phyloP scores from a whole-genome alignment of 2,113 vertebrate genomes.

The Centrocercus urophasianus region DNA sequence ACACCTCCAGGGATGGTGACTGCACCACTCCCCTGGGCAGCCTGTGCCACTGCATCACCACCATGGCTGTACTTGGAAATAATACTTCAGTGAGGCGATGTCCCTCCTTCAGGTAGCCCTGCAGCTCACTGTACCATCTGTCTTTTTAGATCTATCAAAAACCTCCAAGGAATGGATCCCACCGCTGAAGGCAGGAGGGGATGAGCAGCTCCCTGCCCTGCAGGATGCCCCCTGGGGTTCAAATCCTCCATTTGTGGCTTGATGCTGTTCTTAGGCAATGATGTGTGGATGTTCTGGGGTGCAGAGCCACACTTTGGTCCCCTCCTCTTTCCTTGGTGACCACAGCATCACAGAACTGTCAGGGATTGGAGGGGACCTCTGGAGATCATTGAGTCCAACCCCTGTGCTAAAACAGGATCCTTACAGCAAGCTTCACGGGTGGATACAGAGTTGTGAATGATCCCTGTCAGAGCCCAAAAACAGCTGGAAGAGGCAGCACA shows the following conservation, averaged over 20 bases:
- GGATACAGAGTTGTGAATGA: slow-evolving; percentile 48
- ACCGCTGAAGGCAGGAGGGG: background rate
- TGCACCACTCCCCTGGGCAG: too few species aligned
- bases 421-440: too few species aligned
- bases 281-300: background rate
- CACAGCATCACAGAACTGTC: background rate
- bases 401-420: background rate
- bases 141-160: background rate
- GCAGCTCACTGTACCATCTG: background rate
- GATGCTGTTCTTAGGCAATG: background rate
- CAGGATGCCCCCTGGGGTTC: background rate
- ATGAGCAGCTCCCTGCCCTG: background rate
- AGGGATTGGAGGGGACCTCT: too few species aligned
- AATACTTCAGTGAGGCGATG: background rate
- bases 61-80: background rate
- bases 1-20: too few species aligned
- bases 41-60: too few species aligned
- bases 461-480: slow-evolving; percentile 43
- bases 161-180: background rate
- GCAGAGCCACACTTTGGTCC: background rate
- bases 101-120: background rate
- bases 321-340: background rate
- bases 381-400: background rate
- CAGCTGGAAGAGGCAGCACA: background rate
- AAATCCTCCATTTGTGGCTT: background rate